phyloP scores from a whole-genome alignment of 2,797 vertebrate species.

The Acanthurus tractus region DNA sequence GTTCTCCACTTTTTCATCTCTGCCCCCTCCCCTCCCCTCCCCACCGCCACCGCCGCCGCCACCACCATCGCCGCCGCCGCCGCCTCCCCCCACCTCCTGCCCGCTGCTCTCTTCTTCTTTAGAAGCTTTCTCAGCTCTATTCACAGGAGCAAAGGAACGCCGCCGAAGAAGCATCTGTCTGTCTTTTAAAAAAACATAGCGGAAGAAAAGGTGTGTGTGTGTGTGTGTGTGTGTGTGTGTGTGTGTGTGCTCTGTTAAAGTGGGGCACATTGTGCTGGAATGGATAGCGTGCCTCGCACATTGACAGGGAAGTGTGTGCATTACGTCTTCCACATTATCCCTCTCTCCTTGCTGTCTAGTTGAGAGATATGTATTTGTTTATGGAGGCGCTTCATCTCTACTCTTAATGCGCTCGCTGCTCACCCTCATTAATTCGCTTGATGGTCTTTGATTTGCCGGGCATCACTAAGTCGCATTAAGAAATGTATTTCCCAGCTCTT shows the following conservation, averaged over 20 bases:
- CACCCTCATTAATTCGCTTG: constrained; percentile 86
- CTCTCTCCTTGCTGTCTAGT: constrained; percentile 64
- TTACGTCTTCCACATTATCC: constrained; percentile 64
- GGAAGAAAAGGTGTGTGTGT: constrained; percentile 49
- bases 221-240: constrained; percentile 37
- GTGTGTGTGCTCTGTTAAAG: constrained; percentile 57
- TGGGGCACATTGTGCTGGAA: constrained; percentile 54
- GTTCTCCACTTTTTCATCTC: constrained; percentile 68
- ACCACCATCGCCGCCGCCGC: rapidly evolving
- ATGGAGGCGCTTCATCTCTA: constrained; percentile 70
- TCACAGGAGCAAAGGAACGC: constrained; percentile 65
- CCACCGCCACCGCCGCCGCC: background rate
- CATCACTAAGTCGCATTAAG: constrained; percentile 87
- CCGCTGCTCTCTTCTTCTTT: constrained; percentile 44
- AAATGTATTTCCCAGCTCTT: constrained; percentile 84
- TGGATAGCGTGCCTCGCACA: constrained; percentile 46
- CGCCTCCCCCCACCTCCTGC: constrained; percentile 22
- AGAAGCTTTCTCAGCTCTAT: constrained; percentile 62
- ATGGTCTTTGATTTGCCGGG: constrained; percentile 85
- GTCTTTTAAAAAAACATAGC: constrained; percentile 54
- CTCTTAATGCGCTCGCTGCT: constrained; percentile 81
- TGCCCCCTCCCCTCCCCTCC: constrained; percentile 9
- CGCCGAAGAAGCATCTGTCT: constrained; percentile 57
- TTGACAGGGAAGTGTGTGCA: constrained; percentile 67
- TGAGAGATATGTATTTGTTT: constrained; percentile 83